Evolutionary conservation across 2,113 vertebrate species (phyloP), one percentile per base, ranked within the genome.

Genomic region (Pimephales promelas): DNA sequence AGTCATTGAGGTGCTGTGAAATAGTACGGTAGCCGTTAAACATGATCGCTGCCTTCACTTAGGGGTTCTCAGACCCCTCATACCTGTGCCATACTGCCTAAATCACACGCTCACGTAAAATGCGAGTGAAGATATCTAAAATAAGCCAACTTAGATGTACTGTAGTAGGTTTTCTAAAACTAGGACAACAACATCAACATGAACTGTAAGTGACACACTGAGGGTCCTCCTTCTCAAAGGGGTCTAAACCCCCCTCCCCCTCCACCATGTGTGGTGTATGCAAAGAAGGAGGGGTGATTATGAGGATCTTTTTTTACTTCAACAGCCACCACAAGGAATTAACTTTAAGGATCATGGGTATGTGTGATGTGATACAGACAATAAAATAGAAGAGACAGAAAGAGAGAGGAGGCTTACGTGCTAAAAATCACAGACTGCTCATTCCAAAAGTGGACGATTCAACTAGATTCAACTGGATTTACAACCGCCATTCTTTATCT

Each of bases 1-100:
- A 94, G 95, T 98, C 97, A 73, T 97, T 97, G 90, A 99, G 97
- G 92, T 99, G 98, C 96, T 99, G 97, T 77, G 97, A 97, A 90
- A 99, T 94, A 81, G 97, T 98, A 91, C 97, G 97, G 89, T 95
- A 98, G 89, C 96, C 96, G 88, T 97, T 95, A 97, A 96, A 95
- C 96, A 98, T 97, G 95, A 64, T 49, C 90, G 84, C 86, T 92
- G 6, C 34, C 82, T 90, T 90, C 83, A 45, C 84, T 86, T 92
- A 90, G 92, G 91, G 92, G 92, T 90, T 75, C 1, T 64, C 54
- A 24, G 86, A 92, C 90, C 91, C 90, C 92, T 93, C 92, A 92
- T 95, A 89, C 94, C 87, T 75, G 76, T 68, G 66, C 78, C 89
- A 90, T 86, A 84, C 79, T 87, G 9, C 57, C 34, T 76, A 20